Evolutionary conservation across 1,140 invertebrate genomes (phyloP).

Genomic region (Steinernema feltiae): DNA sequence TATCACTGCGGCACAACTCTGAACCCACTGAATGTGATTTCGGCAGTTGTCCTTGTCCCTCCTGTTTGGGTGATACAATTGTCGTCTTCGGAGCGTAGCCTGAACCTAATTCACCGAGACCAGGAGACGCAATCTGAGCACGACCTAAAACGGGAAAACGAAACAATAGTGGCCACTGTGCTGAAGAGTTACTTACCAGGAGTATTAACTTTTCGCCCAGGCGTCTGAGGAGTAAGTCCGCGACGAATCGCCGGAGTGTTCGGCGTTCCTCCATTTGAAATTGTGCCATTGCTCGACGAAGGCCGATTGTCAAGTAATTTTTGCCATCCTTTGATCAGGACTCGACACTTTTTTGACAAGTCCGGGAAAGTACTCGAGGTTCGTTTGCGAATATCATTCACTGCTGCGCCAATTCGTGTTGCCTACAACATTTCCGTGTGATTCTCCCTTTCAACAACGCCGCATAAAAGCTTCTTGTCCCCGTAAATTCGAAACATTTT

Average conservation of each 20-base stretch:
- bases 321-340: slow-evolving; percentile 35
- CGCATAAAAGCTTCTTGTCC: background rate
- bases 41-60: background rate
- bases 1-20: background rate
- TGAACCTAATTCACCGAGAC: background rate
- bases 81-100: too few relatives aligned
- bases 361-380: slow-evolving; percentile 20
- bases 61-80: too few relatives aligned
- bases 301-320: slow-evolving; percentile 9
- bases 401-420: slow-evolving; percentile 31
- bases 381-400: slow-evolving; percentile 32
- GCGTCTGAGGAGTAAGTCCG: background rate
- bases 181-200: background rate
- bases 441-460: background rate
- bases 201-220: background rate
- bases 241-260: background rate
- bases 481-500: too few relatives aligned
- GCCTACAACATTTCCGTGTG: slow-evolving; percentile 15
- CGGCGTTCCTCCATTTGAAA: background rate
- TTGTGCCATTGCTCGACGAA: background rate
- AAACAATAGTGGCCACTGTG: background rate
- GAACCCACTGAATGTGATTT: background rate
- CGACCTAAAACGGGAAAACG: background rate
- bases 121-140: background rate
- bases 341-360: slow-evolving; percentile 30